These are phyloP conservation scores for Drosophila picticornis DNA, from an alignment of 2,888 invertebrate species.

Conservation along the genomic window DNA sequence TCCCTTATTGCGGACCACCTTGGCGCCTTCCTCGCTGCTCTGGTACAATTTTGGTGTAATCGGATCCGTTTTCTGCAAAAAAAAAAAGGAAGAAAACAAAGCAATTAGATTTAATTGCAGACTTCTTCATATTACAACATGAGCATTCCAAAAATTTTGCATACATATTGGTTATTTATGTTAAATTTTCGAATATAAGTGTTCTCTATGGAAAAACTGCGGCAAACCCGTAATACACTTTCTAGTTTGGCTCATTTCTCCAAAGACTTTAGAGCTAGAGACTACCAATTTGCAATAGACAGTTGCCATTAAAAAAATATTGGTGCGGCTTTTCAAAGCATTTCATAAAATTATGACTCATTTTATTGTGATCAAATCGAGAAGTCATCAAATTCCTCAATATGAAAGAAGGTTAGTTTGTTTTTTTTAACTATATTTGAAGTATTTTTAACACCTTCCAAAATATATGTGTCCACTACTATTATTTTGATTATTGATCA, in stretches of 20 bases:
- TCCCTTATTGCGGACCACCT: constrained; percentile 97
- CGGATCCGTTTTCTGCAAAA: constrained; percentile 89
- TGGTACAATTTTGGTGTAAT: constrained; percentile 95
- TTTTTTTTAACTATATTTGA: neutral
- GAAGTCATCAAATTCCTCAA: neutral
- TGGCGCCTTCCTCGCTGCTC: constrained; percentile 99
- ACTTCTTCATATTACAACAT: neutral
- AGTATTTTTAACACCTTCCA: neutral
- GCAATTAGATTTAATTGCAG: neutral
- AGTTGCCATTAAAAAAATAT: neutral
- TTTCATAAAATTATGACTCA: neutral
- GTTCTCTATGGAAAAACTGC: neutral
- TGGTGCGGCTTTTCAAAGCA: neutral
- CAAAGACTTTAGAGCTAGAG: neutral
- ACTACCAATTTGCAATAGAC: neutral
- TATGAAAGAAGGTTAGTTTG: too few species aligned
- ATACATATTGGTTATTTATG: neutral
- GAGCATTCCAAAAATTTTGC: neutral
- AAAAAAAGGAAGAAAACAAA: neutral
- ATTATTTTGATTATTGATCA: neutral
- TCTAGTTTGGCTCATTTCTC: neutral
- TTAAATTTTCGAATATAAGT: neutral
- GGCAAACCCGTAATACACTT: neutral
- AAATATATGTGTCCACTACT: neutral
- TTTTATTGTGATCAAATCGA: neutral